Conservation (phyloP, 2,797 vertebrate genomes). For the Holocentrus rufus region DNA sequence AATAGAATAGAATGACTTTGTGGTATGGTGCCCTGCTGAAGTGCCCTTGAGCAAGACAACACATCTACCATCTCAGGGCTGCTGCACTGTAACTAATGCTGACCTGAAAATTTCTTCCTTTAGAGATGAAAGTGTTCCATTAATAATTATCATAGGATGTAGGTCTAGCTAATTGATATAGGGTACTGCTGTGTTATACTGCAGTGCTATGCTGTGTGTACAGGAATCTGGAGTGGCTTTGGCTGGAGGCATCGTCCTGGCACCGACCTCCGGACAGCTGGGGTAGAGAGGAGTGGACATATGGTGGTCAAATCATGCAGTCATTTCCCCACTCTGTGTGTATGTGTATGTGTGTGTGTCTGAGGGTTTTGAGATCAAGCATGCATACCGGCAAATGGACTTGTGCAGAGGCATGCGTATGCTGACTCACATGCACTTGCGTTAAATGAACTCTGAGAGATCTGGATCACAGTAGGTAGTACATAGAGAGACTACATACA, state of each 20-base stretch:
- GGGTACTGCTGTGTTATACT: not conserved
- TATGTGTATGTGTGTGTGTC: slow-evolving; percentile 12
- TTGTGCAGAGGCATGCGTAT: not conserved
- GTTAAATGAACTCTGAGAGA: not conserved
- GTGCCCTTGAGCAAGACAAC: too few relatives aligned
- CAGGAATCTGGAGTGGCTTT: slow-evolving; percentile 46
- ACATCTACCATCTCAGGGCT: too few relatives aligned
- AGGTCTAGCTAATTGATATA: too few relatives aligned
- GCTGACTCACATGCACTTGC: slow-evolving; percentile 1
- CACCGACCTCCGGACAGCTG: slow-evolving; percentile 62
- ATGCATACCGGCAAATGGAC: not conserved
- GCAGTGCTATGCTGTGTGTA: slow-evolving; percentile 37
- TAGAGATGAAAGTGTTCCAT: not conserved
- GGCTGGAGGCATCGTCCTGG: slow-evolving; percentile 54
- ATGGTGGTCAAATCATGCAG: slow-evolving; percentile 63
- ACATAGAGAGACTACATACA: not conserved
- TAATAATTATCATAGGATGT: not conserved
- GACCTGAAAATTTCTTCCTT: too few relatives aligned
- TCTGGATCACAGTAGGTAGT: not conserved
- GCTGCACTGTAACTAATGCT: too few relatives aligned
- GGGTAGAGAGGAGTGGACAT: slow-evolving; percentile 67
- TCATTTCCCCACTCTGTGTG: slow-evolving; percentile 13
- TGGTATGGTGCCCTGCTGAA: too few relatives aligned
- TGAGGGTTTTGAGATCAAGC: slow-evolving; percentile 16
- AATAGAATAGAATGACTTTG: too few relatives aligned